Conservation (phyloP, 2,113 vertebrate genomes). For the Oncorhynchus masou region DNA sequence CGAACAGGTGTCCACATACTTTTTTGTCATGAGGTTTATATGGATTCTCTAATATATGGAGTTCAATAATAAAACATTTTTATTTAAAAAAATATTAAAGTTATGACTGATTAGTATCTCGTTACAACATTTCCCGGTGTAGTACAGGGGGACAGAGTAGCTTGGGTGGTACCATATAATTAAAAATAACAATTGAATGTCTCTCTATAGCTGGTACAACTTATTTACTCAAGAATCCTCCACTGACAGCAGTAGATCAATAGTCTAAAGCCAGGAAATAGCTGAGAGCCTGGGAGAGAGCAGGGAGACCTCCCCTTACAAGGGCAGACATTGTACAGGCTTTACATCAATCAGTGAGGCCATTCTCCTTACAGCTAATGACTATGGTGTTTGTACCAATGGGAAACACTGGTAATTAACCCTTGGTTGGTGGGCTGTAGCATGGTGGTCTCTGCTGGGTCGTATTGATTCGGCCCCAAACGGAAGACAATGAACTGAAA, state of each 20-base stretch:
- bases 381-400: neutral
- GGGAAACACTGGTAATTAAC: constrained; percentile 4
- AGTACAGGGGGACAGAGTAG: too few species aligned
- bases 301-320: neutral
- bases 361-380: neutral
- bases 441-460: neutral
- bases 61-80: too few species aligned
- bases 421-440: neutral
- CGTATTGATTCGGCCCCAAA: too few species aligned
- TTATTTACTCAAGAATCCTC: neutral
- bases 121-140: too few species aligned
- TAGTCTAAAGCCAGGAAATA: neutral
- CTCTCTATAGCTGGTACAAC: neutral
- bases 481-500: too few species aligned
- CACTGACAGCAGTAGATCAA: neutral
- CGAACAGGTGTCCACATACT: too few species aligned
- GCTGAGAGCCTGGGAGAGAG: neutral
- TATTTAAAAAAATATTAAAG: too few species aligned
- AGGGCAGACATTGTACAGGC: neutral
- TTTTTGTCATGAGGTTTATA: too few species aligned
- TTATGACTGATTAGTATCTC: too few species aligned
- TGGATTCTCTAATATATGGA: too few species aligned
- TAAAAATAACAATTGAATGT: neutral
- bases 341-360: neutral
- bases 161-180: too few species aligned